A percentile compares a stretch with the other conserved stretches of the same genome.
Conservation (phyloP, 2,888 invertebrate species). For the Dioctria rufipes region DNA sequence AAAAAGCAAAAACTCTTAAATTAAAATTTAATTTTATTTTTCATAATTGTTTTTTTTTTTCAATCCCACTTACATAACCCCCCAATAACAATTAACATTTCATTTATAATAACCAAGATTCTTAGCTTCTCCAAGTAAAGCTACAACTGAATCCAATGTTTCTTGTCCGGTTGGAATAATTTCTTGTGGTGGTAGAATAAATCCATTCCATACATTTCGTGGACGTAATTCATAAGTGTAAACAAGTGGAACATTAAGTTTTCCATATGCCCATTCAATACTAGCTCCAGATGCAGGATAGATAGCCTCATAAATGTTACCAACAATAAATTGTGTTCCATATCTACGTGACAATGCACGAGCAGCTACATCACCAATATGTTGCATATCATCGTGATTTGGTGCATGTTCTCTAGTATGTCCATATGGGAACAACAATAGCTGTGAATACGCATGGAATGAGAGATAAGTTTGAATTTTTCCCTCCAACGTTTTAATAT, state of each 20-base stretch:
- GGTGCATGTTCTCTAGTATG: constrained; percentile 72
- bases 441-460: constrained; percentile 83
- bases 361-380: constrained; percentile 64
- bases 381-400: constrained; percentile 73
- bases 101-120: constrained; percentile 68
- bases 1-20: too few species aligned
- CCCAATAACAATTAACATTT: background rate
- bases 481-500: constrained; percentile 72
- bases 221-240: constrained; percentile 77
- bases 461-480: constrained; percentile 77
- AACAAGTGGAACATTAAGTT: constrained; percentile 73
- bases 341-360: constrained; percentile 66
- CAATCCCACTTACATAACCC: too few species aligned
- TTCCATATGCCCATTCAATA: constrained; percentile 78
- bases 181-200: constrained; percentile 77
- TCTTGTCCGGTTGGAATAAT: constrained; percentile 79
- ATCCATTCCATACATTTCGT: constrained; percentile 72
- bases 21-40: too few species aligned
- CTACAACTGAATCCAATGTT: constrained; percentile 73
- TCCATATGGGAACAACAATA: constrained; percentile 79
- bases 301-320: constrained; percentile 71
- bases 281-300: constrained; percentile 75
- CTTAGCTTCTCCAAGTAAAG: constrained; percentile 72
- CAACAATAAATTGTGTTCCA: constrained; percentile 70
- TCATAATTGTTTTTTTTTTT: too few species aligned